Evolutionary conservation across 2,888 invertebrate genomes (phyloP), one percentile per base, ranked within the genome.

Genomic region (Agrilus mali): DNA sequence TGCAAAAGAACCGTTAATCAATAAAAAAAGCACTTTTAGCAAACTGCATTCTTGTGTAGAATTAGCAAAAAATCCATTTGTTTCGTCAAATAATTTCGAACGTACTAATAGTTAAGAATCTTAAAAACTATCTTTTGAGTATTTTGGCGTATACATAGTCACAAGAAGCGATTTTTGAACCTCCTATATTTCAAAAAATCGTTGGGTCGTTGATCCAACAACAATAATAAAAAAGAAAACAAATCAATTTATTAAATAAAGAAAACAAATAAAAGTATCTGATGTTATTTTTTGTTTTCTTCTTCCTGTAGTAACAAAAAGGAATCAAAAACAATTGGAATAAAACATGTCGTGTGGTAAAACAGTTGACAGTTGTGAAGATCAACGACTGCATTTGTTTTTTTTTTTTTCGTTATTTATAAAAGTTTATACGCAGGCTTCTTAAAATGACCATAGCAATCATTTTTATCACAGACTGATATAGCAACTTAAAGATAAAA

Each of bases 401-500:
- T 22, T 48, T 52, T 27, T 42, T 49, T 44, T 43, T 42, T 41
- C 20, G 48, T 52, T 27, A 27, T 27, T 10, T 27, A 27, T 27
- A 27, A 27, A 27, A 27, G 27, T 27, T 10, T 27, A 10, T 10
- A 27, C 27, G 27, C 27, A 27, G 27, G 55, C 56, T 56, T 55
- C 58, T 56, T 57, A 53, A 58, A 55, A 58, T 58, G 57, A 59
- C 57, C 46, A 42, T 47, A 62, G 60, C 61, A 60, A 63, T 60
- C 58, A 57, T 59, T 58, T 55, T 62, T 66, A 67, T 67, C 67
- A 67, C 67, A 67, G 67, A 66, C 64, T 64, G 66, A 64, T 61
- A 64, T 65, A 66, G 67, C 67, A 66, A 66, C 60, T 58, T 52
- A 61, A 61, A 60, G 55, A 48, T 47, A 52, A 49, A 49, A 51